Conservation (phyloP, 1,140 invertebrate species). For the Rhagoletis zephyria region DNA sequence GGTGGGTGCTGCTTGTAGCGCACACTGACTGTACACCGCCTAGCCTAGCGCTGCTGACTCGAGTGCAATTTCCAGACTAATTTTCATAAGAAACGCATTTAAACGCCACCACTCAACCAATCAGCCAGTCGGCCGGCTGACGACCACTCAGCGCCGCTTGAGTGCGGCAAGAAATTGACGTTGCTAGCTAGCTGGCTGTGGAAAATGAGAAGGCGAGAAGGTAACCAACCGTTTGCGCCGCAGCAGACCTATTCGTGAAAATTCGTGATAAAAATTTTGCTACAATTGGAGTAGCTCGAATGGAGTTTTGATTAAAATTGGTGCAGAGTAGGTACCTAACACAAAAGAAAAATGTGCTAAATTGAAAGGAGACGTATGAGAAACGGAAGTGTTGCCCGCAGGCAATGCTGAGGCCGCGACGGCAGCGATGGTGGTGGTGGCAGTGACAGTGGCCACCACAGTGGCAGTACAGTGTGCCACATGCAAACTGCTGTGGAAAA, state of each 20-base stretch:
- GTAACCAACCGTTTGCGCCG: too few relatives aligned
- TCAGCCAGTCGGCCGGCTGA: background rate
- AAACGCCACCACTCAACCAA: slow-evolving; percentile 28
- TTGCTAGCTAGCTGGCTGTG: background rate
- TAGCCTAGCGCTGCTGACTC: background rate
- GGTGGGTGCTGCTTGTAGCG: too few relatives aligned
- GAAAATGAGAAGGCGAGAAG: background rate
- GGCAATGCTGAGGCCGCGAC: background rate
- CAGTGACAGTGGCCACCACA: background rate
- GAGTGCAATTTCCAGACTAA: slow-evolving; percentile 50
- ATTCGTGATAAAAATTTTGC: slow-evolving; percentile 38
- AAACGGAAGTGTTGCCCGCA: slow-evolving; percentile 16
- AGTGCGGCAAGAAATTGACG: slow-evolving; percentile 14
- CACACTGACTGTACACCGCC: too few relatives aligned
- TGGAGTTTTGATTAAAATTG: slow-evolving; percentile 50
- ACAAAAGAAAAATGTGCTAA: background rate
- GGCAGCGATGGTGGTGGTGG: background rate
- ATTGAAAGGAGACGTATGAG: slow-evolving; percentile 49
- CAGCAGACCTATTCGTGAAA: slow-evolving; percentile 28
- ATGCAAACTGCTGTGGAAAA: background rate
- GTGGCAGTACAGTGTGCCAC: background rate
- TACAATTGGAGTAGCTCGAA: slow-evolving; percentile 10
- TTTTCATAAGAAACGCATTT: slow-evolving; percentile 52
- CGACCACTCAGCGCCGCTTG: background rate
- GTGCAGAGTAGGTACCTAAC: background rate